These are phyloP conservation scores for Fratercula arctica DNA, from an alignment of 2,797 vertebrate species.

Conservation along the genomic window DNA sequence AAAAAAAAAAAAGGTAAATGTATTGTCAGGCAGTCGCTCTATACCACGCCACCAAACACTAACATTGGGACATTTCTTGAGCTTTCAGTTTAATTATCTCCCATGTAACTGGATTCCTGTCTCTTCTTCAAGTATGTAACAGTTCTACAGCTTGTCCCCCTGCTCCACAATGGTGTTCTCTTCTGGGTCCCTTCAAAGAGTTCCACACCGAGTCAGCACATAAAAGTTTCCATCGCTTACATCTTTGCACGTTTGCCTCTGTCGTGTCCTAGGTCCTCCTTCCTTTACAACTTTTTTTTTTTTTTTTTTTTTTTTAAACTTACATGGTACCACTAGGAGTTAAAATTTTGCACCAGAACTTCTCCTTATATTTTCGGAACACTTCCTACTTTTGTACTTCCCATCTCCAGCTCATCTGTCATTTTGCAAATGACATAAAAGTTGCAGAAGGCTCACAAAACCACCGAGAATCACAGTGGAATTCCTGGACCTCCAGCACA, in stretches of 20 bases:
- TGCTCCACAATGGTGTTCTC: rapidly evolving
- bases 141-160: not conserved
- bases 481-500: not conserved
- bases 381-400: not conserved
- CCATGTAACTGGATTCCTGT: too few species aligned
- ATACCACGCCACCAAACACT: not conserved
- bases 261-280: rapidly evolving
- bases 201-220: not conserved
- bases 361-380: not conserved
- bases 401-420: not conserved
- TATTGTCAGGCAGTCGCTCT: slow-evolving; percentile 53
- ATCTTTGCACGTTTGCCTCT: not conserved
- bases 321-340: not conserved
- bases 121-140: not conserved
- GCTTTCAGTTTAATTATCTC: too few species aligned
- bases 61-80: too few species aligned
- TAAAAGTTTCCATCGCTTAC: not conserved
- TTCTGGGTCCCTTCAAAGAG: not conserved
- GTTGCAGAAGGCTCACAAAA: not conserved
- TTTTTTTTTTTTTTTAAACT: not conserved
- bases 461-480: not conserved
- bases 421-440: not conserved
- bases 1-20: slow-evolving; percentile 43
- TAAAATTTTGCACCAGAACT: not conserved
- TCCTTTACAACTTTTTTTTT: too few species aligned